phyloP scores from a whole-genome alignment of 1,140 invertebrate genomes.

The Macrobrachium rosenbergii region DNA sequence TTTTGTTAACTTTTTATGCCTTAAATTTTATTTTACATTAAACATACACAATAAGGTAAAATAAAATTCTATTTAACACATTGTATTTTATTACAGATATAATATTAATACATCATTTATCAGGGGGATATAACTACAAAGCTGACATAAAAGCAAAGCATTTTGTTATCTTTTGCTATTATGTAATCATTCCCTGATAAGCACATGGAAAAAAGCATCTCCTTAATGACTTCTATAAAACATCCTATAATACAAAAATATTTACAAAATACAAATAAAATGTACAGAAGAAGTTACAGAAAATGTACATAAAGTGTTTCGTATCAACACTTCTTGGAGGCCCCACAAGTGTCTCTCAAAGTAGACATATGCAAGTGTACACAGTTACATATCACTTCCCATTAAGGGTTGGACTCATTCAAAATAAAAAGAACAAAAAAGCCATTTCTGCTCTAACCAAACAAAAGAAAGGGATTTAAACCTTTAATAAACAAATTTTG shows the following conservation, averaged over 20 bases:
- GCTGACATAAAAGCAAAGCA: constrained; percentile 60
- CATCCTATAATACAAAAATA: constrained; percentile 62
- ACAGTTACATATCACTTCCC: too few relatives aligned
- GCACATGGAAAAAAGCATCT: constrained; percentile 52
- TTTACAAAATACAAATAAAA: constrained; percentile 61
- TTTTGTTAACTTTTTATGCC: too few relatives aligned
- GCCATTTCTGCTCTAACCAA: too few relatives aligned
- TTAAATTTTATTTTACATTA: too few relatives aligned
- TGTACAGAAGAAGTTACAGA: constrained; percentile 59
- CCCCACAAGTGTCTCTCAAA: too few relatives aligned
- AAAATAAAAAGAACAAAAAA: too few relatives aligned
- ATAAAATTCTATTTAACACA: constrained; percentile 29
- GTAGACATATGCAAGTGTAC: too few relatives aligned
- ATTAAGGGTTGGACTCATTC: too few relatives aligned
- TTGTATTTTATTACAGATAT: constrained; percentile 54
- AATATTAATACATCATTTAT: constrained; percentile 63
- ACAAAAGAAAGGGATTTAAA: too few relatives aligned
- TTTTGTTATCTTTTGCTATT: constrained; percentile 53
- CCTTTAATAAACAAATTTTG: too few relatives aligned
- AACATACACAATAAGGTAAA: neutral
- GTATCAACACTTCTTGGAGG: neutral
- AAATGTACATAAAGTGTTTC: constrained; percentile 42
- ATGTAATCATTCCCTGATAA: constrained; percentile 61
- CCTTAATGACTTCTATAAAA: constrained; percentile 61
- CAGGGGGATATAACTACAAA: constrained; percentile 59